Percentiles rank a stretch among this genome's conserved stretches.
Conservation (phyloP, 2,113 vertebrate genomes). For the Enhydra lutris region DNA sequence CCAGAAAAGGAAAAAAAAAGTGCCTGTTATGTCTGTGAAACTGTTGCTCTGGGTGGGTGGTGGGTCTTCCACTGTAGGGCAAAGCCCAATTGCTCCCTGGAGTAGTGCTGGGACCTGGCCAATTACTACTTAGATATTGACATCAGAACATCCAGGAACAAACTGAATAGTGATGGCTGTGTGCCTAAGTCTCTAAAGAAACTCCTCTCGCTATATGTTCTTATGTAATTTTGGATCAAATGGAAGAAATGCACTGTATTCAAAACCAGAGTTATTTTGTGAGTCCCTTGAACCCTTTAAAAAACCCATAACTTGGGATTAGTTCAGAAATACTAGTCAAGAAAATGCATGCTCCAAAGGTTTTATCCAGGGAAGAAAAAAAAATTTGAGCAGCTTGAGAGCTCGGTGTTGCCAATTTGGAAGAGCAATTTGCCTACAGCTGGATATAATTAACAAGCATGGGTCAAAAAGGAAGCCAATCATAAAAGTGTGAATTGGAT, state of each 20-base stretch:
- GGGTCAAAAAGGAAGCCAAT: conserved; percentile 72
- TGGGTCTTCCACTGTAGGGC: not conserved
- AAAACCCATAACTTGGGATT: conserved; percentile 55
- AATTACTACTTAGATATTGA: not conserved
- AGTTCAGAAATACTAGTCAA: conserved; percentile 60
- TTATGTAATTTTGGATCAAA: not conserved
- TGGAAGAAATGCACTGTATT: not conserved
- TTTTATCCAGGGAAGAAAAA: conserved; percentile 45
- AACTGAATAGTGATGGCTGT: not conserved
- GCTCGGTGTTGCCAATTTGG: conserved; percentile 64
- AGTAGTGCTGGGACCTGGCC: not conserved
- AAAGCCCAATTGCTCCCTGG: not conserved
- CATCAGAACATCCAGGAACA: not conserved
- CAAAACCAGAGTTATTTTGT: conserved; percentile 43
- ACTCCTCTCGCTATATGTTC: not conserved
- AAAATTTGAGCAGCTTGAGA: conserved; percentile 45
- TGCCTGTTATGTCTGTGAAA: not conserved
- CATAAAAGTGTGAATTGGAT: conserved; percentile 71
- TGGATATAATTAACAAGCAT: conserved; percentile 74
- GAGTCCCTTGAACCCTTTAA: conserved; percentile 49
- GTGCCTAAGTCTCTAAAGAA: not conserved
- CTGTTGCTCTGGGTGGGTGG: not conserved
- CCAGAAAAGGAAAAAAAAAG: not conserved
- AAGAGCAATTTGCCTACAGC: conserved; percentile 70
- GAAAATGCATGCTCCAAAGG: conserved; percentile 58